Evolutionary conservation across 2,797 vertebrate species (phyloP).

Genomic region (Epinephelus coioides): DNA sequence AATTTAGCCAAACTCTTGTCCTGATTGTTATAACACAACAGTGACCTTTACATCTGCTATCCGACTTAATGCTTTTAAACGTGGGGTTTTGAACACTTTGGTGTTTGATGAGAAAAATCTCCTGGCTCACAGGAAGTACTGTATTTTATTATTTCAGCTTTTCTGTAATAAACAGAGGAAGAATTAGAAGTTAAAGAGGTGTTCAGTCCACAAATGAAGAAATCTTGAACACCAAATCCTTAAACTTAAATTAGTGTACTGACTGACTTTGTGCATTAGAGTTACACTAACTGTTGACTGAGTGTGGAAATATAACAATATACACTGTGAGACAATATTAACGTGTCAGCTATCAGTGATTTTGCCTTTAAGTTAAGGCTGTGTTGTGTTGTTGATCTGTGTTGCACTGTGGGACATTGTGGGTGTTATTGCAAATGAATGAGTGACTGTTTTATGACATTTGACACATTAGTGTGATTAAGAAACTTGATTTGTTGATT

Average conservation of each 20-base stretch:
- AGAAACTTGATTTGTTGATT: too few species aligned
- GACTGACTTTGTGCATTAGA: background rate
- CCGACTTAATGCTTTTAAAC: constrained; percentile 40
- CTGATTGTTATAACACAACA: constrained; percentile 51
- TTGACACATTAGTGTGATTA: too few species aligned
- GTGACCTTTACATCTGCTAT: constrained; percentile 23
- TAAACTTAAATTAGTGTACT: background rate
- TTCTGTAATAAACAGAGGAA: constrained; percentile 43
- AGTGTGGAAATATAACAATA: background rate
- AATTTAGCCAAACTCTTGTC: constrained; percentile 22
- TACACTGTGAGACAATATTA: background rate
- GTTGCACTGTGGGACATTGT: too few species aligned
- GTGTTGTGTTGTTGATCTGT: too few species aligned
- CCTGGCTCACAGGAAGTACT: constrained; percentile 46
- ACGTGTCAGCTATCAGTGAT: too few species aligned
- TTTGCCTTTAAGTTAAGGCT: too few species aligned
- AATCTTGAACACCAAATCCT: background rate
- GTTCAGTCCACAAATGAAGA: constrained; percentile 22
- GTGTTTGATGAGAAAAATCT: constrained; percentile 46
- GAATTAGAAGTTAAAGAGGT: constrained; percentile 1
- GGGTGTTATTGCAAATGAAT: too few species aligned
- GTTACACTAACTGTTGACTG: background rate
- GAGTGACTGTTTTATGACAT: too few species aligned
- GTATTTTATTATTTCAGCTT: constrained; percentile 58
- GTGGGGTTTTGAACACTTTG: constrained; percentile 34